Evolutionary conservation across 2,888 invertebrate species (phyloP).

Genomic region (Hypsopygia costalis): DNA sequence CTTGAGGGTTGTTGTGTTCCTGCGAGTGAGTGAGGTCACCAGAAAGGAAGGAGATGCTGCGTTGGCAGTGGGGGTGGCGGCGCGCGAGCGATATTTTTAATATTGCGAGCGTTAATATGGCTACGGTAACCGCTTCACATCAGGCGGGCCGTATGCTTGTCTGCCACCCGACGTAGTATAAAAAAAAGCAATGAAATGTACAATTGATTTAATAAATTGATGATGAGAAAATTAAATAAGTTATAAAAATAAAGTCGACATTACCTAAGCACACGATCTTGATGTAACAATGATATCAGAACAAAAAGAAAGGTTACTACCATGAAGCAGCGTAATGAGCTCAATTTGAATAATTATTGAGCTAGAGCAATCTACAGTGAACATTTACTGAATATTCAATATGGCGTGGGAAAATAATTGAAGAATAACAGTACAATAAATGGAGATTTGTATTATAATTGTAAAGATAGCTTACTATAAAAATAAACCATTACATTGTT

Average conservation of each 20-base stretch:
- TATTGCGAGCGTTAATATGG: too few species aligned
- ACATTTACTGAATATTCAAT: slow-evolving; percentile 53
- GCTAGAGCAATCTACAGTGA: slow-evolving; percentile 40
- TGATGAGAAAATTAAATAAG: too few species aligned
- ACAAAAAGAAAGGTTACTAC: slow-evolving; percentile 44
- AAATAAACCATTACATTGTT: not conserved
- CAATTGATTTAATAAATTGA: too few species aligned
- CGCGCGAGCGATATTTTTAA: too few species aligned
- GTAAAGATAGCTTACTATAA: not conserved
- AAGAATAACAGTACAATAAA: slow-evolving; percentile 35
- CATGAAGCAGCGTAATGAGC: slow-evolving; percentile 40
- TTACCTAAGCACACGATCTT: slow-evolving; percentile 33
- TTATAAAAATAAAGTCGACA: slow-evolving; percentile 3
- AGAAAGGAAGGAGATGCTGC: too few species aligned
- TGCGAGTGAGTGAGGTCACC: too few species aligned
- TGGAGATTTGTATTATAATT: slow-evolving; percentile 6
- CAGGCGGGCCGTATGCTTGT: too few species aligned
- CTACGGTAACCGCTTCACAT: too few species aligned
- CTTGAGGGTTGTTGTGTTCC: too few species aligned
- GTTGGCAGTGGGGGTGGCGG: too few species aligned
- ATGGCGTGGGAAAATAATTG: slow-evolving; percentile 55
- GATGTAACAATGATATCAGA: slow-evolving; percentile 28
- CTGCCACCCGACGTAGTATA: too few species aligned
- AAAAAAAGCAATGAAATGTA: too few species aligned
- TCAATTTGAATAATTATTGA: slow-evolving; percentile 60